Percentiles rank a stretch among this genome's conserved stretches.
Conservation (phyloP, 2,888 invertebrate species). For the Harpagoxenus sublaevis region DNA sequence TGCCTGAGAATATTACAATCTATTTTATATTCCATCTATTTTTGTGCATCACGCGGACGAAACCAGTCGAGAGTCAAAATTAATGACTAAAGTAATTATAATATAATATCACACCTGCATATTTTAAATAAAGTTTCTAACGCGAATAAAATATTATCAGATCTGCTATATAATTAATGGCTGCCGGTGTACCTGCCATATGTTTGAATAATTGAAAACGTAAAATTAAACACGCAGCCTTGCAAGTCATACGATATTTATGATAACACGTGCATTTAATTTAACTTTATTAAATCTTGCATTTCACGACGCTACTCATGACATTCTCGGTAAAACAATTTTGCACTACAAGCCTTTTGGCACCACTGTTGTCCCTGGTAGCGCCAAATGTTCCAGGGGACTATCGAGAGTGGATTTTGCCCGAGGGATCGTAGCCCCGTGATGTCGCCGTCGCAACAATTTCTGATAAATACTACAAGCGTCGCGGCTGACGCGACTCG, state of each 20-base stretch:
- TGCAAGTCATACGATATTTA: slow-evolving; percentile 1
- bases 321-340: not conserved
- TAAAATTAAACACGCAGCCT: slow-evolving; percentile 16
- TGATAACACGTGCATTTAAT: not conserved
- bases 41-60: not conserved
- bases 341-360: not conserved
- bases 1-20: not conserved
- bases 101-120: not conserved
- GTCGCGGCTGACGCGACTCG: slow-evolving; percentile 34
- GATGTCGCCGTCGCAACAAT: slow-evolving; percentile 52
- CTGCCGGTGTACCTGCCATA: not conserved
- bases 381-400: slow-evolving; percentile 4
- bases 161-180: slow-evolving; percentile 21
- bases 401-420: slow-evolving; percentile 28
- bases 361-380: not conserved
- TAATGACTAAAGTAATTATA: slow-evolving; percentile 10
- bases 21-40: not conserved
- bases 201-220: slow-evolving; percentile 20
- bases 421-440: slow-evolving; percentile 38
- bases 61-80: not conserved
- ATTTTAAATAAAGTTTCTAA: slow-evolving; percentile 22
- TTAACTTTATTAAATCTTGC: slow-evolving; percentile 25
- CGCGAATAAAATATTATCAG: slow-evolving; percentile 19
- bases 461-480: slow-evolving; percentile 54
- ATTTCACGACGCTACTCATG: not conserved